phyloP scores from a whole-genome alignment of 2,888 invertebrate species.

The Drepanosiphum platanoidis region DNA sequence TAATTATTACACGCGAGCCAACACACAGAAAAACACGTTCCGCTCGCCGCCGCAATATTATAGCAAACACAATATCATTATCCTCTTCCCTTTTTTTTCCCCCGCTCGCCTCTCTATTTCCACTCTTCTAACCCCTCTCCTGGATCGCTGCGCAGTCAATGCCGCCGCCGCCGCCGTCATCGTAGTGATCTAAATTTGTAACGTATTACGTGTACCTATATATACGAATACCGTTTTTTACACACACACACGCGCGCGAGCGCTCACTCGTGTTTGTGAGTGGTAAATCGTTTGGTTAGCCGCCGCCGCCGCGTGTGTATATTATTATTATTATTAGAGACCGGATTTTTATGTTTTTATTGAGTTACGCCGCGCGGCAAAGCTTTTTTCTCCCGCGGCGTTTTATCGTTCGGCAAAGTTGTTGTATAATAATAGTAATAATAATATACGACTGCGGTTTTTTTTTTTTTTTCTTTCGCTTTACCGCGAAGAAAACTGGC shows the following conservation, averaged over 20 bases:
- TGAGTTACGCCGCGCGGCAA: too few relatives aligned
- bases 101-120: neutral
- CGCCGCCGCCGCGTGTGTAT: neutral
- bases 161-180: neutral
- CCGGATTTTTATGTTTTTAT: too few relatives aligned
- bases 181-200: slow-evolving; percentile 39
- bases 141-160: neutral
- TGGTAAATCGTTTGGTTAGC: neutral
- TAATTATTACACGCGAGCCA: slow-evolving; percentile 27
- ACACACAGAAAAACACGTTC: slow-evolving; percentile 32
- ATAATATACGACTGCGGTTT: too few relatives aligned
- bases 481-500: too few relatives aligned
- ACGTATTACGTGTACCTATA: neutral
- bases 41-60: neutral
- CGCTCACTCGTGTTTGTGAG: neutral
- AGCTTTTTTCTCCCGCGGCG: too few relatives aligned
- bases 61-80: neutral
- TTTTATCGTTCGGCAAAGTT: too few relatives aligned
- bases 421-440: too few relatives aligned
- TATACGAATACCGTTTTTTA: too few relatives aligned
- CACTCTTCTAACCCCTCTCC: neutral
- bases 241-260: neutral
- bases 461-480: too few relatives aligned
- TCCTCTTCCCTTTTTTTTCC: neutral
- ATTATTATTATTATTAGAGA: too few relatives aligned